Evolutionary conservation across 1,140 invertebrate genomes (phyloP).

Genomic region (Caenorhabditis inopinata): DNA sequence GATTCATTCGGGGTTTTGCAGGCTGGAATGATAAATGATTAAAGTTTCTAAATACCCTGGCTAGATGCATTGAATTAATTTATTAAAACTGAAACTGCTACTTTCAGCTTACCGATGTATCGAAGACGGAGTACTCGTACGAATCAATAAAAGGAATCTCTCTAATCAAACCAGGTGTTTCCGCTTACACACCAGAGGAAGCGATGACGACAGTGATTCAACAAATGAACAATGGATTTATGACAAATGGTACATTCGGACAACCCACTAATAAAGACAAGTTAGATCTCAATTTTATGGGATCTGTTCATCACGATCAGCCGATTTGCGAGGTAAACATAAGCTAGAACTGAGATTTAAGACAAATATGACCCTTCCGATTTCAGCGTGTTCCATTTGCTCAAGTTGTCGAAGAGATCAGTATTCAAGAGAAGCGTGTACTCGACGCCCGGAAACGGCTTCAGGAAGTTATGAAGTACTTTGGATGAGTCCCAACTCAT

Average conservation of each 20-base stretch:
- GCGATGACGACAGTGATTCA: neutral
- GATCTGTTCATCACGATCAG: neutral
- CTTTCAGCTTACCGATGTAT: neutral
- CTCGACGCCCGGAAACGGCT: conserved; percentile 34
- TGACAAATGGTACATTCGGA: conserved; percentile 10
- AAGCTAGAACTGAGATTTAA: too few species aligned
- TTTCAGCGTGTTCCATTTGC: neutral
- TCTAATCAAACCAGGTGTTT: neutral
- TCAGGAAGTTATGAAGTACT: conserved; percentile 38
- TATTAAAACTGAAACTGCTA: neutral
- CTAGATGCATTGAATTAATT: too few species aligned
- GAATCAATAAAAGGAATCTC: neutral
- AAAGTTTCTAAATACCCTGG: too few species aligned
- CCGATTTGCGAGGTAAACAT: conserved; percentile 15
- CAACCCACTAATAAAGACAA: neutral
- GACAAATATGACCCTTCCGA: too few species aligned
- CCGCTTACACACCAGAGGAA: neutral
- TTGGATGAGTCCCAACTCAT: neutral
- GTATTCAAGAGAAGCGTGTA: conserved; percentile 32
- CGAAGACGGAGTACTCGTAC: neutral
- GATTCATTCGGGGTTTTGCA: too few species aligned
- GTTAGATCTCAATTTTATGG: neutral
- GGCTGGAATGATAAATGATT: too few species aligned
- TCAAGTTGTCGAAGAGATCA: conserved; percentile 6
- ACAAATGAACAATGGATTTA: conserved; percentile 1